Evolutionary conservation across 2,888 invertebrate species (phyloP).

Genomic region (Drosophila algonquin): DNA sequence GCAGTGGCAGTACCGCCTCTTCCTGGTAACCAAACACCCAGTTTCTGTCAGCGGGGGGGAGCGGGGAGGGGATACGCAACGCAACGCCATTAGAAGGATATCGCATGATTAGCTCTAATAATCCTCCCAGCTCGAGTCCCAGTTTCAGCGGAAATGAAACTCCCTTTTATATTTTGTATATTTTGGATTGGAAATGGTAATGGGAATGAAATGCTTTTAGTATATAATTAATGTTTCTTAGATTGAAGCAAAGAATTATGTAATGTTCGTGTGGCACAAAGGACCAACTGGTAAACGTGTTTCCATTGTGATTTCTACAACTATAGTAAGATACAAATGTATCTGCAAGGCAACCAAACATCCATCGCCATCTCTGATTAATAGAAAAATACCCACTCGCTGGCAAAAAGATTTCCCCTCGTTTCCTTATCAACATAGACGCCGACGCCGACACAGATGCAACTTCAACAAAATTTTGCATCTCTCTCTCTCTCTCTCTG

Average conservation of each 20-base stretch:
- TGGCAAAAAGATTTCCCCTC: constrained; percentile 17
- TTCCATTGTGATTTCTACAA: neutral
- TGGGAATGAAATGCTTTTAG: constrained; percentile 37
- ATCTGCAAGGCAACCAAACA: constrained; percentile 26
- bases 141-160: constrained; percentile 29
- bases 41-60: too few species aligned
- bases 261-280: too few species aligned
- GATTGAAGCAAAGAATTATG: constrained; percentile 35
- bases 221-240: constrained; percentile 57
- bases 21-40: constrained; percentile 72
- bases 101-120: constrained; percentile 74
- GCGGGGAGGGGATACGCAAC: neutral
- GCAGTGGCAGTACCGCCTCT: constrained; percentile 65
- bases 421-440: constrained; percentile 23
- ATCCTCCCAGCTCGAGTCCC: constrained; percentile 20
- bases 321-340: constrained; percentile 39
- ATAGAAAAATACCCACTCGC: constrained; percentile 49
- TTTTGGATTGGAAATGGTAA: neutral
- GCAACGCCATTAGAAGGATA: constrained; percentile 45
- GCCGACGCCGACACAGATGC: constrained; percentile 33
- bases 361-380: constrained; percentile 18
- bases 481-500: constrained; percentile 6
- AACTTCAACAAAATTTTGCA: constrained; percentile 44
- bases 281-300: neutral
- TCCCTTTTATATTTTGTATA: neutral